Evolutionary conservation across 2,797 vertebrate species (phyloP).

Genomic region (Diplodus sargus): DNA sequence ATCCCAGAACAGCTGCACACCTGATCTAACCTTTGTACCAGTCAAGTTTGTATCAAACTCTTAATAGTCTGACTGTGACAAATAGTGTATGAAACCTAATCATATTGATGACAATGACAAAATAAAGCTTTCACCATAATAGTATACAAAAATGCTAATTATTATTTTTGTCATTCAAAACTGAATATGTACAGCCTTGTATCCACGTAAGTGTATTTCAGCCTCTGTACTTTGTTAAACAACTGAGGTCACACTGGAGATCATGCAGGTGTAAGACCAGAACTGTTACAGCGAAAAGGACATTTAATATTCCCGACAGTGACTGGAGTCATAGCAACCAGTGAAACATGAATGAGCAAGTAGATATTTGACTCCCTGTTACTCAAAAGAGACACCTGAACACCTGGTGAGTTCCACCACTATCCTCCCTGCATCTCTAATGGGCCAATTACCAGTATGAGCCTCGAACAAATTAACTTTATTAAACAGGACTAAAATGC

Average conservation of each 20-base stretch:
- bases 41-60: neutral
- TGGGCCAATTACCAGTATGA: constrained; percentile 35
- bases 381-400: constrained; percentile 48
- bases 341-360: constrained; percentile 36
- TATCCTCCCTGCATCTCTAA: constrained; percentile 18
- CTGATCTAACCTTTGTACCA: neutral
- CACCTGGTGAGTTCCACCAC: constrained; percentile 30
- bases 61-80: neutral
- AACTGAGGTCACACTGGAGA: neutral
- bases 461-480: constrained; percentile 4
- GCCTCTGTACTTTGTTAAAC: neutral
- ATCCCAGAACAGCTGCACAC: neutral
- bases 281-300: constrained; percentile 12
- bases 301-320: constrained; percentile 31
- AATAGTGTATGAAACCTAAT: neutral
- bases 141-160: neutral
- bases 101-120: neutral
- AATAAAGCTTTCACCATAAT: neutral
- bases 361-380: constrained; percentile 53
- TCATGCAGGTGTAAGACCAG: constrained; percentile 7
- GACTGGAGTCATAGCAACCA: constrained; percentile 40
- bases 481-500: constrained; percentile 26
- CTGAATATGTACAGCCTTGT: neutral
- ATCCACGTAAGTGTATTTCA: neutral
- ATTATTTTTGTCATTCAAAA: neutral